Percentiles rank a stretch among this genome's conserved stretches.
Conservation (phyloP, 1,140 invertebrate species). For the Drosophila guanche region DNA sequence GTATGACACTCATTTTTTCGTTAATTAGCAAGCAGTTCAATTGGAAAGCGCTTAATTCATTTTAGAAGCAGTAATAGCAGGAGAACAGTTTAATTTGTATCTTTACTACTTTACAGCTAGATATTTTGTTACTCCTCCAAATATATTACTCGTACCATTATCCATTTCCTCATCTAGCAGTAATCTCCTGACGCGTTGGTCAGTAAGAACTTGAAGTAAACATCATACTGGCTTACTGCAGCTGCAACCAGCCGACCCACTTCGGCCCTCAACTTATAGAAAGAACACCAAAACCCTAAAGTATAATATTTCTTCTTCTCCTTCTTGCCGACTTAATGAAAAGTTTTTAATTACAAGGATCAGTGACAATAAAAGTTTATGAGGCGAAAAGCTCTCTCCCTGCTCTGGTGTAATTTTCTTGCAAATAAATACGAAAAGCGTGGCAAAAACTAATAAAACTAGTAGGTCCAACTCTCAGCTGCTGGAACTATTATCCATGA, state of each 20-base stretch:
- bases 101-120: no score
- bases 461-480: constrained; percentile 42
- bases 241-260: constrained; percentile 35
- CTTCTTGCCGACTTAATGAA: constrained; percentile 48
- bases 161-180: no score
- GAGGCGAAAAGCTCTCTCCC: constrained; percentile 52
- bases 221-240: constrained; percentile 29
- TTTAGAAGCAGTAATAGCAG: no score
- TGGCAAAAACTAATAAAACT: constrained; percentile 62
- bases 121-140: not conserved
- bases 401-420: constrained; percentile 10
- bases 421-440: constrained; percentile 49
- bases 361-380: constrained; percentile 77
- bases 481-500: constrained; percentile 42
- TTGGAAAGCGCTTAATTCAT: no score
- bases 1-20: no score
- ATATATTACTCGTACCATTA: no score
- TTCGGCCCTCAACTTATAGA: constrained; percentile 23
- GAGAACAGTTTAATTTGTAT: no score
- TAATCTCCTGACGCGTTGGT: no score
- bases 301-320: constrained; percentile 17
- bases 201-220: not conserved
- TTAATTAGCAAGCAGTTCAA: no score
- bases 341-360: constrained; percentile 78
- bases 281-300: constrained; percentile 42